phyloP scores from a whole-genome alignment of 2,888 invertebrate species.

The Meandrusa payeni region DNA sequence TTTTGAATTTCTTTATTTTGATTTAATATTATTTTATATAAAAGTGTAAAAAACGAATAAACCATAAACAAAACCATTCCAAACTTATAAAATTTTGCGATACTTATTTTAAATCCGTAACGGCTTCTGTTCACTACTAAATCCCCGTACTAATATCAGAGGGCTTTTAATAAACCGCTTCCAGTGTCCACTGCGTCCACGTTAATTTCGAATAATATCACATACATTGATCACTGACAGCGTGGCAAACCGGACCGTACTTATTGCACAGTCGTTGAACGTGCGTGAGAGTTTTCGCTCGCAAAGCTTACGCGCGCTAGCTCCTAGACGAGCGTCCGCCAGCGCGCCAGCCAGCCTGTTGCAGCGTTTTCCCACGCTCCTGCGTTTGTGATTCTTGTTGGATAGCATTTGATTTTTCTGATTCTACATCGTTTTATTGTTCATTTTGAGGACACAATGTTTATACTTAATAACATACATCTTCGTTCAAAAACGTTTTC shows the following conservation, averaged over 20 bases:
- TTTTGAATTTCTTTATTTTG: too few species aligned
- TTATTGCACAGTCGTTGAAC: constrained; percentile 13
- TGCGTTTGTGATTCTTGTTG: constrained; percentile 14
- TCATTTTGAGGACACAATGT: not conserved
- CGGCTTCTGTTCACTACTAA: constrained; percentile 8
- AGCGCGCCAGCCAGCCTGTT: not conserved
- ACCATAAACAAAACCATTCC: too few species aligned
- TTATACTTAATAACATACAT: too few species aligned
- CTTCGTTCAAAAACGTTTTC: too few species aligned
- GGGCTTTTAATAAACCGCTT: constrained; percentile 16
- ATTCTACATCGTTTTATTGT: constrained; percentile 1
- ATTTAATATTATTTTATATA: too few species aligned
- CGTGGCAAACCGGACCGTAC: constrained; percentile 15
- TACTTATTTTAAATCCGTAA: too few species aligned
- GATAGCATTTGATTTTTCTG: constrained; percentile 20
- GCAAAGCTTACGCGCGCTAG: constrained; percentile 4
- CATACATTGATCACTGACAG: constrained; percentile 21
- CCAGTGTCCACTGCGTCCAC: constrained; percentile 8
- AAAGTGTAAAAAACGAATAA: too few species aligned
- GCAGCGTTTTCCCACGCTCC: constrained; percentile 22
- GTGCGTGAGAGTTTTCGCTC: constrained; percentile 8
- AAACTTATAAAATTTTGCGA: too few species aligned
- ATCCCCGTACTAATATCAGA: not conserved
- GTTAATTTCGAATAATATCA: constrained; percentile 18
- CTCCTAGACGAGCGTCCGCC: constrained; percentile 7